Percentiles rank a stretch among this genome's conserved stretches.
phyloP scores from a whole-genome alignment of 2,113 vertebrate species.

The Saccopteryx leptura region DNA sequence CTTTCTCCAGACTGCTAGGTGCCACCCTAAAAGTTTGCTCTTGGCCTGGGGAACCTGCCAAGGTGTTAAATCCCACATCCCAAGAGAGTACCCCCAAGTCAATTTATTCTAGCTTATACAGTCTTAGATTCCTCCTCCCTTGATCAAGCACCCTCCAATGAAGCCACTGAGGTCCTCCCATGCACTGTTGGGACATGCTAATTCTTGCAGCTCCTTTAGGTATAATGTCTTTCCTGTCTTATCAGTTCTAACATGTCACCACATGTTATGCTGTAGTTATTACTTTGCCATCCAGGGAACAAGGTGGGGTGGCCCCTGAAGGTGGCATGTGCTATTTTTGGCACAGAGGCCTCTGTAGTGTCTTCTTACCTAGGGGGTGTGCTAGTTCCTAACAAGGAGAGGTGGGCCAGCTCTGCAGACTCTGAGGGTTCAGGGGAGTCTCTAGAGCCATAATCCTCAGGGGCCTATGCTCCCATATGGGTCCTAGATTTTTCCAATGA shows the following conservation, averaged over 20 bases:
- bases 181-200: not conserved
- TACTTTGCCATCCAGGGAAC: not conserved
- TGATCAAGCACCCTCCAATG: not conserved
- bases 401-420: not conserved
- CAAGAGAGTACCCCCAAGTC: not conserved
- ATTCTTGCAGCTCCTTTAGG: not conserved
- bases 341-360: not conserved
- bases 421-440: not conserved
- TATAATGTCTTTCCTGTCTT: not conserved
- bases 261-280: not conserved
- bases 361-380: not conserved
- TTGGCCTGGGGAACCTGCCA: not conserved
- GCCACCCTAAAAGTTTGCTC: not conserved
- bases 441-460: not conserved
- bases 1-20: not conserved
- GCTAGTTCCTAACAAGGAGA: not conserved
- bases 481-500: not conserved
- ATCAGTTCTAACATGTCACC: not conserved
- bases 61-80: constrained; percentile 2
- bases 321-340: not conserved
- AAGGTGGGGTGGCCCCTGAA: not conserved
- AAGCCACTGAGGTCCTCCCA: not conserved
- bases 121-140: not conserved
- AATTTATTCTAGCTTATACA: not conserved
- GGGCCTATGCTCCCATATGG: not conserved